Evolutionary conservation across 2,797 vertebrate species (phyloP).

Genomic region (Enteromius afrohamiltoni): DNA sequence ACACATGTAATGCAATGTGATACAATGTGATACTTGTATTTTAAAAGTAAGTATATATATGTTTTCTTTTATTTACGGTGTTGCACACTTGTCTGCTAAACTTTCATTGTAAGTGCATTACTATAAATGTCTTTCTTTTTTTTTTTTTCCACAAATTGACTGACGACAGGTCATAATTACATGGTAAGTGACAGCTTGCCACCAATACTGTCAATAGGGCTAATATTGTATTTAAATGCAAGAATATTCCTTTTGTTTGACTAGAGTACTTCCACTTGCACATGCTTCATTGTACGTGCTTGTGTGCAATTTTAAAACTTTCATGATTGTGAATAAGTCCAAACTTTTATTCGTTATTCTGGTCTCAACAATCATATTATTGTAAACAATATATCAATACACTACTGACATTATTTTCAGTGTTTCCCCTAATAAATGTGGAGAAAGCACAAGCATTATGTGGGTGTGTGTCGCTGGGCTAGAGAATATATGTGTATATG

Average conservation of each 20-base stretch:
- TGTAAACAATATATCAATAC: conserved; percentile 37
- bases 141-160: background rate
- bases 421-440: conserved; percentile 78
- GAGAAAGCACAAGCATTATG: conserved; percentile 69
- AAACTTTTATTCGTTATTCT: conserved; percentile 20
- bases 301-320: conserved; percentile 25
- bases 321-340: background rate
- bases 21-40: background rate
- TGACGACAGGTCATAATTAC: conserved; percentile 37
- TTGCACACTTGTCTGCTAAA: background rate
- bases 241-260: conserved; percentile 8
- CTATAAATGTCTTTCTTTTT: conserved; percentile 62
- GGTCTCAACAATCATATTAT: conserved; percentile 38
- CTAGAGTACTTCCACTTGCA: background rate
- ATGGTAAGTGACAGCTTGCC: conserved; percentile 8
- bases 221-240: conserved; percentile 14
- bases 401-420: conserved; percentile 42
- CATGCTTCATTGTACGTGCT: background rate
- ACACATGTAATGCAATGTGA: background rate
- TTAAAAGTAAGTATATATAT: background rate
- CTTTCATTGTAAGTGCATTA: conserved; percentile 51
- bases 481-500: conserved; percentile 80
- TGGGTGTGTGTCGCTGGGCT: conserved; percentile 80
- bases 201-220: conserved; percentile 20
- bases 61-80: background rate